Percentiles rank a stretch among this genome's conserved stretches.
phyloP scores from a whole-genome alignment of 2,888 invertebrate species.

The Eulithis testata region DNA sequence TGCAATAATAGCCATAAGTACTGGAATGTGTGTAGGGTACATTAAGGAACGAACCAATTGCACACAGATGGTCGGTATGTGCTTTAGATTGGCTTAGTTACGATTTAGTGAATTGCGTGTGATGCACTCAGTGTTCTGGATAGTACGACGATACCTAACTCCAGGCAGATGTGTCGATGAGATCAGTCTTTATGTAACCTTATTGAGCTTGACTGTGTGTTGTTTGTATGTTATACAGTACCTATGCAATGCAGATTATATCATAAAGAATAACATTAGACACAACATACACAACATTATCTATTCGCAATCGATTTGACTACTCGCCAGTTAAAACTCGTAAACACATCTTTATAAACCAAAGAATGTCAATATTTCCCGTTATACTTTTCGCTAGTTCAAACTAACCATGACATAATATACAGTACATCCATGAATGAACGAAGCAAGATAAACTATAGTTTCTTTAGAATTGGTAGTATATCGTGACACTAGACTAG shows the following conservation, averaged over 20 bases:
- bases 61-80: conserved; percentile 58
- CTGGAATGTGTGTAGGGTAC: conserved; percentile 43
- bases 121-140: conserved; percentile 36
- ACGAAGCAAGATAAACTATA: background rate
- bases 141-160: conserved; percentile 11
- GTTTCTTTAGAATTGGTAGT: background rate
- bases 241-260: too few relatives aligned
- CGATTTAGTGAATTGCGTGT: conserved; percentile 53
- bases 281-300: too few relatives aligned
- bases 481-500: conserved; percentile 48
- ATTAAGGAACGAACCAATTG: conserved; percentile 58
- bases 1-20: conserved; percentile 31
- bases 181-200: conserved; percentile 1
- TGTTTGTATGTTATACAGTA: too few relatives aligned
- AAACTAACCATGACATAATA: too few relatives aligned
- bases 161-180: conserved; percentile 23
- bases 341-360: too few relatives aligned
- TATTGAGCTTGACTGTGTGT: too few relatives aligned
- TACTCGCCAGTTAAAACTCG: too few relatives aligned
- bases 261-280: too few relatives aligned
- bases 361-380: too few relatives aligned
- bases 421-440: too few relatives aligned
- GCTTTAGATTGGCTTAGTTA: conserved; percentile 56
- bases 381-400: too few relatives aligned
- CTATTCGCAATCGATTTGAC: too few relatives aligned